A percentile compares a stretch with the other conserved stretches of the same genome.
phyloP scores from a whole-genome alignment of 2,888 invertebrate species.

The Timema cristinae region DNA sequence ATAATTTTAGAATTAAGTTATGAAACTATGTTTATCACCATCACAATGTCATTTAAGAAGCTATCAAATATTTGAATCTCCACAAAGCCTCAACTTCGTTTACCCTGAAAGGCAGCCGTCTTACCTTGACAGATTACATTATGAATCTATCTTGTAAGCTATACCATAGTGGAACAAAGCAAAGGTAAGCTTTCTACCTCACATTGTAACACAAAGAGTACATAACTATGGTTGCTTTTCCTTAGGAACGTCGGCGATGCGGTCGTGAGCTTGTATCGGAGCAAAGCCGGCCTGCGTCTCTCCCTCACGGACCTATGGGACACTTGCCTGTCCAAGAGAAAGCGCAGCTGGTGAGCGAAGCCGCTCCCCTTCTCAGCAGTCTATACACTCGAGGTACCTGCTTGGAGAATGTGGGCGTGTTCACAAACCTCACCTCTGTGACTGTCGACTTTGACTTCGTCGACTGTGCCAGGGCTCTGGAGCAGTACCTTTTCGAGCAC shows the following conservation, averaged over 20 bases:
- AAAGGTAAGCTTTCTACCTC: too few relatives aligned
- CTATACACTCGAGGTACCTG: slow-evolving; percentile 30
- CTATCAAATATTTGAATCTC: too few relatives aligned
- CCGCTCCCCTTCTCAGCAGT: slow-evolving; percentile 34
- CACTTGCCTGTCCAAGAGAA: slow-evolving; percentile 38
- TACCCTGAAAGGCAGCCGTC: too few relatives aligned
- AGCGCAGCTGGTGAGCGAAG: slow-evolving; percentile 31
- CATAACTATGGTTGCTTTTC: background rate
- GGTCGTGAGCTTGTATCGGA: slow-evolving; percentile 34
- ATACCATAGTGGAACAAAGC: too few relatives aligned
- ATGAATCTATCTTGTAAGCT: too few relatives aligned
- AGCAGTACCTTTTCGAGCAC: slow-evolving; percentile 32
- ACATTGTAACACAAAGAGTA: background rate
- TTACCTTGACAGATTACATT: too few relatives aligned
- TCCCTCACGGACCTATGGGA: slow-evolving; percentile 39
- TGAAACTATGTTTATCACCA: too few relatives aligned
- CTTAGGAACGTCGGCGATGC: slow-evolving; percentile 39
- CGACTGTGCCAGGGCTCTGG: slow-evolving; percentile 32
- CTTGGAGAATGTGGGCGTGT: slow-evolving; percentile 28
- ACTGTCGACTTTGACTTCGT: slow-evolving; percentile 38
- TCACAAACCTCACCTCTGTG: slow-evolving; percentile 33
- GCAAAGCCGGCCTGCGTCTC: slow-evolving; percentile 31
- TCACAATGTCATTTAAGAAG: too few relatives aligned
- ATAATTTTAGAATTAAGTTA: too few relatives aligned
- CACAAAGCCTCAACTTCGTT: too few relatives aligned